Conservation (phyloP, 2,113 vertebrate species). For the Salvelinus namaycush region DNA sequence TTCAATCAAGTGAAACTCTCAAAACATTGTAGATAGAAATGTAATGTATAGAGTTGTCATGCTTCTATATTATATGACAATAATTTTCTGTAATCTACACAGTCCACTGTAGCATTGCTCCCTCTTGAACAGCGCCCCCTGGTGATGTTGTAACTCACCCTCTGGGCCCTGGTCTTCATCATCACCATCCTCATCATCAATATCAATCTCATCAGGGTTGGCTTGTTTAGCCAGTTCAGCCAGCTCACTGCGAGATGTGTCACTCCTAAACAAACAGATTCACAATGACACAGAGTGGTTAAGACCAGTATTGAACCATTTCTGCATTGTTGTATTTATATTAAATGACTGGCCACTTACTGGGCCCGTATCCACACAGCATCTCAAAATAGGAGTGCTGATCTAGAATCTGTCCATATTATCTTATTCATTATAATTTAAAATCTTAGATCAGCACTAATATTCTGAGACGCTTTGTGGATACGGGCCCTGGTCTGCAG, state of each 20-base stretch:
- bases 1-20: no score
- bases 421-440: no score
- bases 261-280: conserved; percentile 73
- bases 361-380: no score
- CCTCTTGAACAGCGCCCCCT: neutral
- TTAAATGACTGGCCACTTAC: neutral
- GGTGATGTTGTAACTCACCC: conserved; percentile 65
- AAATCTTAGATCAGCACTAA: no score
- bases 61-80: no score
- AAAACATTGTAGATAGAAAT: no score
- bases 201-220: conserved; percentile 91
- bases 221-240: conserved; percentile 85
- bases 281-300: neutral
- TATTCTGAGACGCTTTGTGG: neutral
- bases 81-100: no score
- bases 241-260: conserved; percentile 85
- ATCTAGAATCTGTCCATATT: no score
- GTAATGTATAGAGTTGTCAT: no score
- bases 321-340: neutral
- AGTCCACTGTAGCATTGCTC: neutral
- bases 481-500: neutral
- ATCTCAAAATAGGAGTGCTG: no score
- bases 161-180: conserved; percentile 83
- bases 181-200: conserved; percentile 81
- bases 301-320: neutral